phyloP scores from a whole-genome alignment of 2,113 vertebrate genomes.

The Pluvianellus socialis region DNA sequence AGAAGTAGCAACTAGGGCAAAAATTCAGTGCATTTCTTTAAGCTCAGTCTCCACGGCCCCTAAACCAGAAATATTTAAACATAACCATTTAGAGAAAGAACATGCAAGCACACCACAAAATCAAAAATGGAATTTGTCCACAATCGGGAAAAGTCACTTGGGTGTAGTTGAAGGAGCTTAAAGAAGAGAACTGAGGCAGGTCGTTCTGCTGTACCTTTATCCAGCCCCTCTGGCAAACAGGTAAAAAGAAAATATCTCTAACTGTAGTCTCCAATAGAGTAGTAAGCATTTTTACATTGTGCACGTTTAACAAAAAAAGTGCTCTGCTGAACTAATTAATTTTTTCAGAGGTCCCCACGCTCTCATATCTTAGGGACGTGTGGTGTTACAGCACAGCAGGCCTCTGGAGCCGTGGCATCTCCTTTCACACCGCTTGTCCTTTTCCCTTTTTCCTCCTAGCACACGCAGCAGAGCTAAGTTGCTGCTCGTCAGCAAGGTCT shows the following conservation, averaged over 20 bases:
- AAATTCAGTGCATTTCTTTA: neutral
- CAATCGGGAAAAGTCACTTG: neutral
- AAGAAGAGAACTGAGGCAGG: neutral
- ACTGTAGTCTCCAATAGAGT: neutral
- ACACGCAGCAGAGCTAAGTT: neutral
- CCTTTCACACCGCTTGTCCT: neutral
- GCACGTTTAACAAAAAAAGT: neutral
- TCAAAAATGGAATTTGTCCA: neutral
- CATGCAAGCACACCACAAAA: neutral
- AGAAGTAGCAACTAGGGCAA: neutral
- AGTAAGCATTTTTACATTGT: neutral
- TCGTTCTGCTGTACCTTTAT: neutral
- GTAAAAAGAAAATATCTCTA: neutral
- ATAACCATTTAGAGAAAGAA: neutral
- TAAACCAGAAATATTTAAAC: neutral
- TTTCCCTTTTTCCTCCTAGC: neutral
- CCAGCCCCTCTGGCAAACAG: neutral
- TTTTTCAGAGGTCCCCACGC: neutral
- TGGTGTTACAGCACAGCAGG: neutral
- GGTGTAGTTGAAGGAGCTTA: neutral
- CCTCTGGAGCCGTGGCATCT: neutral
- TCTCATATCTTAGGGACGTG: neutral
- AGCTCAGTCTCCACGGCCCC: neutral
- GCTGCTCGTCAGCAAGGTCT: neutral
- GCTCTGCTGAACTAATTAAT: neutral